These are phyloP conservation scores for Macropus fuliginosus DNA, from an alignment of 2,797 vertebrate species.

Conservation along the genomic window DNA sequence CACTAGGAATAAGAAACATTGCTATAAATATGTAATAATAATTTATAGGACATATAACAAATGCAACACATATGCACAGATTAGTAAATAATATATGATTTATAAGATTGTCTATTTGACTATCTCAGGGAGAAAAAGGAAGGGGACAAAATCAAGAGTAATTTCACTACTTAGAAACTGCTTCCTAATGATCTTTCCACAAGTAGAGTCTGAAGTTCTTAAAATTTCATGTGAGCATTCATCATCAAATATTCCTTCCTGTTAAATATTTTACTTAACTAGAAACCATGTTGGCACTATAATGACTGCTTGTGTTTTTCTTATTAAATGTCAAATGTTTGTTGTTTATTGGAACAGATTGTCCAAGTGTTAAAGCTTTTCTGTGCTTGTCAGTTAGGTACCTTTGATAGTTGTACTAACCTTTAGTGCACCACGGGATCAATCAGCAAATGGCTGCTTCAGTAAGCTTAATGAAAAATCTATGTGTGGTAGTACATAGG, in stretches of 20 bases:
- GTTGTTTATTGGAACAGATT: slow-evolving; percentile 10
- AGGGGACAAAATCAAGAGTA: not conserved
- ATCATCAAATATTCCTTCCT: slow-evolving; percentile 35
- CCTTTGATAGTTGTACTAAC: not conserved
- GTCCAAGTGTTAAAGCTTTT: not conserved
- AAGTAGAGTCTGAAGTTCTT: not conserved
- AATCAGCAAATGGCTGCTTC: not conserved
- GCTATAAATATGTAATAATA: slow-evolving; percentile 33
- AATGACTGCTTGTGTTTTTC: not conserved
- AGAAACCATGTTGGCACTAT: not conserved
- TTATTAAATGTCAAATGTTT: slow-evolving; percentile 7
- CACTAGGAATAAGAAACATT: not conserved
- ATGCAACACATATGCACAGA: not conserved
- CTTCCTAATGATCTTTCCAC: not conserved
- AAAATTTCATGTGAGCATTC: slow-evolving; percentile 5
- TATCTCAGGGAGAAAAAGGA: not conserved
- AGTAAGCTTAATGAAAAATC: not conserved
- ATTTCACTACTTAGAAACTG: slow-evolving; percentile 27
- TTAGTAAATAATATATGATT: slow-evolving; percentile 30
- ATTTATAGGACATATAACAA: slow-evolving; percentile 48
- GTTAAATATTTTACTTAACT: slow-evolving; percentile 19
- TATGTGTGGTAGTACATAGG: not conserved
- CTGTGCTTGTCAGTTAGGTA: not conserved
- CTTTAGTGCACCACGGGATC: not conserved
- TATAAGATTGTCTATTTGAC: not conserved